These are phyloP conservation scores for Siniperca scherzeri DNA, from an alignment of 2,797 vertebrate genomes.

Conservation along the genomic window DNA sequence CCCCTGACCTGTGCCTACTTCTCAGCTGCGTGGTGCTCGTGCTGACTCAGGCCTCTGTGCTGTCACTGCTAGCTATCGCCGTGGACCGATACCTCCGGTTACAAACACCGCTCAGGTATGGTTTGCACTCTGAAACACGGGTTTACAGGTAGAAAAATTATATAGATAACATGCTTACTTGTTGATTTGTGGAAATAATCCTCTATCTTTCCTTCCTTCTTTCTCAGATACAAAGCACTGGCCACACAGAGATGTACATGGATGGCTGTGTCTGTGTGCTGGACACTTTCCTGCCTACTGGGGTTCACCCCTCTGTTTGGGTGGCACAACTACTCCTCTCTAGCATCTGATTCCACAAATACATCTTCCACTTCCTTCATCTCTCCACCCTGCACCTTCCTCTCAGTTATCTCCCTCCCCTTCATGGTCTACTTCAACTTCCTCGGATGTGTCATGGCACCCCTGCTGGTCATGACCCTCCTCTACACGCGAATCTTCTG, in stretches of 20 bases:
- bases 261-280: constrained; percentile 84
- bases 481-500: constrained; percentile 88
- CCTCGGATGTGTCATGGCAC: constrained; percentile 85
- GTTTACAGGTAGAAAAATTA: background rate
- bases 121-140: background rate
- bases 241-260: constrained; percentile 84
- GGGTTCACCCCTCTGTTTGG: constrained; percentile 89
- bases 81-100: constrained; percentile 90
- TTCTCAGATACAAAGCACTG: constrained; percentile 85
- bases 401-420: constrained; percentile 83
- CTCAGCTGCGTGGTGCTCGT: constrained; percentile 88
- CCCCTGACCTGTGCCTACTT: constrained; percentile 85
- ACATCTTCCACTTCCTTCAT: constrained; percentile 23
- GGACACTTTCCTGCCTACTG: constrained; percentile 85
- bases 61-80: constrained; percentile 90
- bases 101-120: constrained; percentile 83
- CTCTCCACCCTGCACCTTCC: constrained; percentile 77
- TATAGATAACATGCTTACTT: background rate
- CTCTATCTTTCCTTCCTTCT: background rate
- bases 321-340: constrained; percentile 77
- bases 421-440: constrained; percentile 91
- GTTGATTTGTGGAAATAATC: background rate
- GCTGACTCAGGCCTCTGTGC: constrained; percentile 89
- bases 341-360: constrained; percentile 18
- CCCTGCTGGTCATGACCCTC: constrained; percentile 86